Base-by-base conservation (phyloP, 2,797 vertebrate genomes). In the Xyrichtys novacula region DNA sequence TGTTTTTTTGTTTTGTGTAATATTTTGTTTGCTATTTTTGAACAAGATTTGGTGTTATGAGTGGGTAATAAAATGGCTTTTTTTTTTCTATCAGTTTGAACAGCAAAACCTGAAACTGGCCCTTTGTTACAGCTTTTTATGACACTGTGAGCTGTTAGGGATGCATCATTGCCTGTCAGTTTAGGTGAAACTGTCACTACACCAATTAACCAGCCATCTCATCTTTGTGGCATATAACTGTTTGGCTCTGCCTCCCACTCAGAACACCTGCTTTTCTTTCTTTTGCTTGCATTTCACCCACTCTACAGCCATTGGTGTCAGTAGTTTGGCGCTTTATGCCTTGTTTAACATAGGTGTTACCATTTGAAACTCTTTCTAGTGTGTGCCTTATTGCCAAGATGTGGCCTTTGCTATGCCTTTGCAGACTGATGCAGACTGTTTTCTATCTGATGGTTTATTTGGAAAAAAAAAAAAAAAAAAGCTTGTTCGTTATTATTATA, bases 301-400 rank as follows among this genome's bases (percentile, higher is more conserved):
- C 68, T 75, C 57, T 62, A 40, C 56, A 54, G 74, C n/a, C 43
- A 31, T n/a, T 53, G 50, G 48, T 76, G 60, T 69, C 62, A 65
- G 52, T 50, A 65, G 65, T 56, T 64, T 84, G 61, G 71, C 81
- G 76, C 75, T 74, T 93, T 85, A 84, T 91, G 90, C 83, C 90
- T 83, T 67, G 86, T 76, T 86, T 85, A 91, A 94, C 63, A 75
- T 84, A 89, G 70, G 83, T 84, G 61, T 80, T 78, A 74, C 70
- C 68, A 64, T 86, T 71, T 34, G 85, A 81, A 89, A 81, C 83
- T 83, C 58, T 68, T 83, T 64, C 52, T 89, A 91, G 85, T 78
- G 87, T 95, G 94, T 94, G 83, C 90, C 93, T 94, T 95, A 92
- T 94, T 95, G 92, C 94, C 92, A 95, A 90, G 71, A 88, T 91